These are phyloP conservation scores for Felis chaus DNA, from an alignment of 2,113 vertebrate genomes.

Conservation along the genomic window DNA sequence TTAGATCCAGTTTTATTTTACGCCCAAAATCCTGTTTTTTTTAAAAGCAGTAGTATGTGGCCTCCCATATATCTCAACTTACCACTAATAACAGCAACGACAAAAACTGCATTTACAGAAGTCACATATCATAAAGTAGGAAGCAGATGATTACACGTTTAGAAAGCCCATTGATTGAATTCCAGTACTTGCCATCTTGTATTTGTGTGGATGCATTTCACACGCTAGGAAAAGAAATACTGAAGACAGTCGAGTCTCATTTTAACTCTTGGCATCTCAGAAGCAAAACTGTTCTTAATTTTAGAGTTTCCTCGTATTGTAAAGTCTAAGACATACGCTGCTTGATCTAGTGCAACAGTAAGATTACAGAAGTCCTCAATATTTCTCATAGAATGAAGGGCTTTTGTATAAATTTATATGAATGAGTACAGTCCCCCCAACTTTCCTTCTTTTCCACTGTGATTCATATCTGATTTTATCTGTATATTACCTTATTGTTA, in stretches of 20 bases:
- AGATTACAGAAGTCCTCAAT: not conserved
- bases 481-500: not conserved
- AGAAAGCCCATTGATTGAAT: not conserved
- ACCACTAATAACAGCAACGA: not conserved
- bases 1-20: not conserved
- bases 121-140: not conserved
- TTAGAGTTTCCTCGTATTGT: not conserved
- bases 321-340: not conserved
- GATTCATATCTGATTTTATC: not conserved
- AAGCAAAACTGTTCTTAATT: not conserved
- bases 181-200: rapidly evolving
- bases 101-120: not conserved
- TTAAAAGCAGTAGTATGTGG: not conserved
- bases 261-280: not conserved
- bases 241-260: not conserved
- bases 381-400: not conserved
- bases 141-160: not conserved
- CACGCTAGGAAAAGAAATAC: too few relatives aligned
- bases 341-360: not conserved
- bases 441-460: not conserved
- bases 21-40: not conserved
- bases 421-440: not conserved
- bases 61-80: not conserved
- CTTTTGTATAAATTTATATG: not conserved
- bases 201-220: not conserved